Conservation (phyloP, 2,113 vertebrate species). For the Heteronetta atricapilla region DNA sequence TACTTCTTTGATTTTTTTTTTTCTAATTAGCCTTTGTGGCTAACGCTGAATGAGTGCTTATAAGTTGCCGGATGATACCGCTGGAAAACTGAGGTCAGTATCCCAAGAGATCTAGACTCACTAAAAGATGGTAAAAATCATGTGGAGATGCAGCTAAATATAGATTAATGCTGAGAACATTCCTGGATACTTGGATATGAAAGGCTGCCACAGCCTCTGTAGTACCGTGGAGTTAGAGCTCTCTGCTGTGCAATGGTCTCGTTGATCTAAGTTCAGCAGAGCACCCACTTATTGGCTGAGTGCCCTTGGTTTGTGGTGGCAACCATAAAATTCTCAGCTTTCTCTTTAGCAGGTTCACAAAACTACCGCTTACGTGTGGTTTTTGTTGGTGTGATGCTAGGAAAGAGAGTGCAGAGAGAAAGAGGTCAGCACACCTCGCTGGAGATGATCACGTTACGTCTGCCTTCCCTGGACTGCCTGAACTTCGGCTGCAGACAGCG, state of each 20-base stretch:
- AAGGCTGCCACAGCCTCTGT: constrained; percentile 38
- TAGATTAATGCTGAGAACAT: constrained; percentile 64
- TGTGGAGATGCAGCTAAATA: constrained; percentile 51
- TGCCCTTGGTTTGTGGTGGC: constrained; percentile 29
- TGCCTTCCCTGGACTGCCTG: not conserved
- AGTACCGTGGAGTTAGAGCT: not conserved
- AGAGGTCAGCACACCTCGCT: not conserved
- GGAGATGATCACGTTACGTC: not conserved
- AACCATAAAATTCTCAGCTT: constrained; percentile 15
- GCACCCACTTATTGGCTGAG: constrained; percentile 32
- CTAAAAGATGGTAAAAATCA: constrained; percentile 36
- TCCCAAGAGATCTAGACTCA: constrained; percentile 19
- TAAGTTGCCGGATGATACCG: constrained; percentile 31
- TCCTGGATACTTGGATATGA: constrained; percentile 57
- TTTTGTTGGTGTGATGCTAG: not conserved
- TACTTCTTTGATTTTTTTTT: not conserved
- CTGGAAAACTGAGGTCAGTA: constrained; percentile 57
- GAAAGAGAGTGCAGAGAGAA: not conserved
- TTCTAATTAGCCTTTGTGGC: not conserved
- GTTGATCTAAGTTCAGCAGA: constrained; percentile 17
- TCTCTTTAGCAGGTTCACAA: not conserved
- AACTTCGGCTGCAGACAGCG: not conserved
- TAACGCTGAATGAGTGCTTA: not conserved
- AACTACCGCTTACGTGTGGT: not conserved
- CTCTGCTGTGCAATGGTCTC: not conserved